phyloP scores from a whole-genome alignment of 2,797 vertebrate species.

The Microctenopoma stevenorrisi region DNA sequence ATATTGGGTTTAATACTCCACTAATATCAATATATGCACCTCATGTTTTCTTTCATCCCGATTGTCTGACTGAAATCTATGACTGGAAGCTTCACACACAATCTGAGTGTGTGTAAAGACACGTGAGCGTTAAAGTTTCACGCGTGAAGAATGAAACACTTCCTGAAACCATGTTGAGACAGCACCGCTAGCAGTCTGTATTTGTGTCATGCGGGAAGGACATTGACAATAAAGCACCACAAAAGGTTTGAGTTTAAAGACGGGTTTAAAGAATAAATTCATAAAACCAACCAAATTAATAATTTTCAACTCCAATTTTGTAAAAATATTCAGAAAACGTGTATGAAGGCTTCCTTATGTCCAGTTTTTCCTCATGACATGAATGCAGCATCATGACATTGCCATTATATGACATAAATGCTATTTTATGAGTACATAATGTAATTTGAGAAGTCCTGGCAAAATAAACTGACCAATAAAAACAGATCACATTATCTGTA shows the following conservation, averaged over 20 bases:
- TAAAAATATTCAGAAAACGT: neutral
- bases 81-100: neutral
- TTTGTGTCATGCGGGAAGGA: slow-evolving; percentile 13
- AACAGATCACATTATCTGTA: neutral
- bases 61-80: neutral
- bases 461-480: slow-evolving; percentile 8
- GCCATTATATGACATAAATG: slow-evolving; percentile 11
- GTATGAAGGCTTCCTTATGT: neutral
- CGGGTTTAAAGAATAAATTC: neutral
- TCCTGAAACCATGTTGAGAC: slow-evolving; percentile 37
- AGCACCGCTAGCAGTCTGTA: neutral
- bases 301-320: neutral
- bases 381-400: slow-evolving; percentile 11
- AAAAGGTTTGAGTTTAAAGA: neutral
- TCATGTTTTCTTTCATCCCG: neutral
- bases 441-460: slow-evolving; percentile 20
- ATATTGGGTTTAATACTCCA: neutral
- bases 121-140: neutral
- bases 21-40: neutral
- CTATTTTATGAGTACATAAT: slow-evolving; percentile 54
- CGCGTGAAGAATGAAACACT: slow-evolving; percentile 37
- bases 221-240: neutral
- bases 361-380: neutral
- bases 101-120: neutral
- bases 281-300: neutral